A percentile compares a stretch with the other conserved stretches of the same genome.
These are phyloP conservation scores for Pipistrellus kuhlii DNA, from an alignment of 2,797 vertebrate genomes.

Conservation along the genomic window DNA sequence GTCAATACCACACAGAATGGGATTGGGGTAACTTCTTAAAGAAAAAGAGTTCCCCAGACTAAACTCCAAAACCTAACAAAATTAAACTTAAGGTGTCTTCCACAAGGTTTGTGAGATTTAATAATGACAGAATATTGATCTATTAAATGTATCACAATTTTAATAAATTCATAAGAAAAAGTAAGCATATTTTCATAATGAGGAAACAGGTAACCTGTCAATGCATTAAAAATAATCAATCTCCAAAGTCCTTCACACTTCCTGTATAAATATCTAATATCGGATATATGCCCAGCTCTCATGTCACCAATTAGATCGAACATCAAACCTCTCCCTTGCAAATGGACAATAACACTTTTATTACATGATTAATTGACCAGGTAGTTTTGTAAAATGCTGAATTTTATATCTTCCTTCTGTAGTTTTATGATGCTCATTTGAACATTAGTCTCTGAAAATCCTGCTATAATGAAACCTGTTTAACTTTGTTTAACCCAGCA, in stretches of 20 bases:
- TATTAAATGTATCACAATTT: background rate
- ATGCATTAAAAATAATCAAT: background rate
- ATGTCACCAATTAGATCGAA: background rate
- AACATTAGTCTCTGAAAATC: constrained; percentile 56
- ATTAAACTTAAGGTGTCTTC: background rate
- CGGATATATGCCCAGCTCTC: background rate
- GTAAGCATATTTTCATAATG: background rate
- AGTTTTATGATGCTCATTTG: constrained; percentile 53
- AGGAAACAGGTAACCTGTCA: background rate
- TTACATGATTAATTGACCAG: background rate
- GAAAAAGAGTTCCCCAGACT: background rate
- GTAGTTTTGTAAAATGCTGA: constrained; percentile 52
- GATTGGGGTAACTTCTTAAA: background rate
- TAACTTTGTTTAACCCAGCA: constrained; percentile 44
- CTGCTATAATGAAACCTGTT: constrained; percentile 28
- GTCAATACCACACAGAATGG: background rate
- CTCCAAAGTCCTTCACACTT: background rate
- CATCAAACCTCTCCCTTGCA: background rate
- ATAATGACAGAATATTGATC: background rate
- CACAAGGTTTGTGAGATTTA: background rate
- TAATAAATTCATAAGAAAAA: constrained; percentile 31
- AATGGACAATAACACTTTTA: constrained; percentile 12
- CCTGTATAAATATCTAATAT: background rate
- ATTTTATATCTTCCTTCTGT: constrained; percentile 41
- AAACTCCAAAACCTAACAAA: background rate